A percentile compares a stretch with the other conserved stretches of the same genome.
Evolutionary conservation across 2,888 invertebrate species (phyloP).

Genomic region (Archaeoteleia sp.): DNA sequence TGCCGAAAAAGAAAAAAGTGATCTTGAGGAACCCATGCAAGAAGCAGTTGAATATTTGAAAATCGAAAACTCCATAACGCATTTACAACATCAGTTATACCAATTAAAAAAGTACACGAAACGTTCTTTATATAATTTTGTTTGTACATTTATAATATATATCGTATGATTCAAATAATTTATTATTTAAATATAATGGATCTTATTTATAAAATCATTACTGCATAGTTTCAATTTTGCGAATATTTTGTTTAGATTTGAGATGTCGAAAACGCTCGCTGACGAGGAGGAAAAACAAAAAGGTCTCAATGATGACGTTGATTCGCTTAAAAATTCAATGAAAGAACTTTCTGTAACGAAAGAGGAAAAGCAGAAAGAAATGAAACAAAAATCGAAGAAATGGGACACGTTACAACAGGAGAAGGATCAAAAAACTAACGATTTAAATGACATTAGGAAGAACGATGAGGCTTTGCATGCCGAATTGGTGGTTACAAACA

Average conservation of each 20-base stretch:
- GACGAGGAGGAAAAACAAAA: conserved; percentile 58
- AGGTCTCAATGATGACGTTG: conserved; percentile 64
- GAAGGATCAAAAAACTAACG: conserved; percentile 76
- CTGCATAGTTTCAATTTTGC: no score
- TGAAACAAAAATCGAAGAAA: conserved; percentile 73
- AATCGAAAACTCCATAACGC: conserved; percentile 84
- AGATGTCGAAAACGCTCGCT: conserved; percentile 54
- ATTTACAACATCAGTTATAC: conserved; percentile 69
- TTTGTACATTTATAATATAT: background rate
- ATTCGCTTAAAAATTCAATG: conserved; percentile 75
- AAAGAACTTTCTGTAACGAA: conserved; percentile 76
- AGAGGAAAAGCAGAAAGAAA: conserved; percentile 77
- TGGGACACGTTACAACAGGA: conserved; percentile 79
- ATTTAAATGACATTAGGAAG: conserved; percentile 75
- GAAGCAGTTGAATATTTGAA: conserved; percentile 86
- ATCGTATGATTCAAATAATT: conserved; percentile 10
- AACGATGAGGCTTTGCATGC: conserved; percentile 78
- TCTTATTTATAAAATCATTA: no score
- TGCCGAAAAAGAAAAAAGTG: conserved; percentile 87
- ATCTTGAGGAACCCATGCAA: conserved; percentile 85
- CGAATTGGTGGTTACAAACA: conserved; percentile 82
- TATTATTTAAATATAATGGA: conserved; percentile 1
- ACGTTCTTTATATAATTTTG: conserved; percentile 9
- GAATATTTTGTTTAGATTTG: no score
- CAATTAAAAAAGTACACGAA: conserved; percentile 68